phyloP scores from a whole-genome alignment of 23 tunicate species.

The Diplosoma virens region DNA sequence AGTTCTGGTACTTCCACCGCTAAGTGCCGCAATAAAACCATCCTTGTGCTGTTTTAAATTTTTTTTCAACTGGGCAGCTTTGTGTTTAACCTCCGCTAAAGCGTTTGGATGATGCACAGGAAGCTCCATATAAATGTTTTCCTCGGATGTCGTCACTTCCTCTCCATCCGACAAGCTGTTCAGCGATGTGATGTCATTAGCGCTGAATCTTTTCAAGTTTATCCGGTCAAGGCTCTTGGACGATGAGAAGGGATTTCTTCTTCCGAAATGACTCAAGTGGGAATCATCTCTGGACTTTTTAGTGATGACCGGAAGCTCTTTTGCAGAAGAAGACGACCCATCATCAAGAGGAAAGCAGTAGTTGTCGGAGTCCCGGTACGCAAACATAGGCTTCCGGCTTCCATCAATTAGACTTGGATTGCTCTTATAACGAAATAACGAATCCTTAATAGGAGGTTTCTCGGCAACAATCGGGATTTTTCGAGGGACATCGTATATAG shows the following conservation, averaged over 20 bases:
- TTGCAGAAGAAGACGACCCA: neutral
- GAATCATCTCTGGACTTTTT: neutral
- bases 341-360: constrained; percentile 19
- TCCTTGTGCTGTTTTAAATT: neutral
- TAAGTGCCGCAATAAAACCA: neutral
- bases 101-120: neutral
- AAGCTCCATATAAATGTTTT: constrained; percentile 51
- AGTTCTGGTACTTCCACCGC: neutral
- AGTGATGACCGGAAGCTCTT: neutral
- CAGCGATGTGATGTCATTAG: neutral
- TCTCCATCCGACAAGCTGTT: neutral
- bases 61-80: neutral
- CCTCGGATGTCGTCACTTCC: constrained; percentile 16
- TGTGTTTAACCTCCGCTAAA: neutral
- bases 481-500: neutral
- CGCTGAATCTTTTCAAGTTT: neutral
- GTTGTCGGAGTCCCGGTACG: constrained; percentile 26
- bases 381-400: neutral
- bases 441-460: neutral
- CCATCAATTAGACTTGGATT: neutral
- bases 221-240: constrained; percentile 19
- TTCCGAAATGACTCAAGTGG: neutral
- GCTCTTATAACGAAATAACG: constrained; percentile 17
- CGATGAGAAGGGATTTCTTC: constrained; percentile 18
- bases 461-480: neutral